Conservation (phyloP, 1,140 invertebrate species). For the Potamilus streckersoni region DNA sequence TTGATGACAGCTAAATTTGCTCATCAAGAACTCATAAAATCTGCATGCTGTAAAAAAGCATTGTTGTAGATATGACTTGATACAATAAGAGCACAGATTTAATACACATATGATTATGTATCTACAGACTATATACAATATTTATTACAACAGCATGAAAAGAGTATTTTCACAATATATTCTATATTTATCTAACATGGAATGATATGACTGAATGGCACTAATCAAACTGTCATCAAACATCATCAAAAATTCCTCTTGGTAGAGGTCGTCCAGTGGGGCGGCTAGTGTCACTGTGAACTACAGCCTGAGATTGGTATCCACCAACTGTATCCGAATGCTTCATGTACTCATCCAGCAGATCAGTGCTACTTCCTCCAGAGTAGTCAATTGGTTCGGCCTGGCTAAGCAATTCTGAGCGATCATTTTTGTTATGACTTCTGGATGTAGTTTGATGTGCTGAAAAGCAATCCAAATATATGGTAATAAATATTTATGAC, state of each 20-base stretch:
- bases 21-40: no score
- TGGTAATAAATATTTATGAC: no score
- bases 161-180: no score
- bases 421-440: slow-evolving; percentile 73
- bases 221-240: slow-evolving; percentile 68
- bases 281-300: slow-evolving; percentile 16
- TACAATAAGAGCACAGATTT: no score
- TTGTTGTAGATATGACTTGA: no score
- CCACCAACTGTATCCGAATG: slow-evolving; percentile 22
- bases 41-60: no score
- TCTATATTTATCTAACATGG: no score
- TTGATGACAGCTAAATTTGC: no score
- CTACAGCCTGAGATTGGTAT: slow-evolving; percentile 39
- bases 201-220: not conserved
- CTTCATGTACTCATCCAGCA: slow-evolving; percentile 27
- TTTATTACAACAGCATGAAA: no score
- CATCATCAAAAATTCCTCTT: slow-evolving; percentile 86
- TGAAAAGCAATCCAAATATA: slow-evolving; percentile 17
- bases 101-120: no score
- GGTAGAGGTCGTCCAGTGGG: slow-evolving; percentile 72
- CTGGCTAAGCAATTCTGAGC: slow-evolving; percentile 74
- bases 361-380: slow-evolving; percentile 38
- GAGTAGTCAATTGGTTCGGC: slow-evolving; percentile 76
- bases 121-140: no score
- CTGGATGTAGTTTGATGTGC: slow-evolving; percentile 48